phyloP scores from a whole-genome alignment of 1,140 invertebrate genomes.

The Drosophila tani region DNA sequence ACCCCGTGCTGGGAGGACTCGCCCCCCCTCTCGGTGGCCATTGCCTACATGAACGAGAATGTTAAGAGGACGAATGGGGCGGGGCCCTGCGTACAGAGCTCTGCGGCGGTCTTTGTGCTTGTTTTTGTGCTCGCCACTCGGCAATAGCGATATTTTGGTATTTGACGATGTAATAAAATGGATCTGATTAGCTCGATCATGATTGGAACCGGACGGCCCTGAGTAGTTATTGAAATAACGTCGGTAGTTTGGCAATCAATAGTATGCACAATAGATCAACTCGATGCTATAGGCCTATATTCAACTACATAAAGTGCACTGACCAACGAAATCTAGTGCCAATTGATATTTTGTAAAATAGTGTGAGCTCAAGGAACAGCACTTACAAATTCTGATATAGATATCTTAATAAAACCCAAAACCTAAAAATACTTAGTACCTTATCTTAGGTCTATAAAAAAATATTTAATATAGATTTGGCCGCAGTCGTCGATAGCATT shows the following conservation, averaged over 20 bases:
- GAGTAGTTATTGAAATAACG: neutral
- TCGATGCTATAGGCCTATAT: neutral
- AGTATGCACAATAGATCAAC: too few species aligned
- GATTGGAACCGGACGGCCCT: neutral
- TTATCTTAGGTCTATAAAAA: neutral
- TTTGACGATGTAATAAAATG: constrained; percentile 43
- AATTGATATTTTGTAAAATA: constrained; percentile 12
- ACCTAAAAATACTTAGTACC: too few species aligned
- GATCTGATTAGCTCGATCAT: constrained; percentile 9
- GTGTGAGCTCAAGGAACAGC: too few species aligned
- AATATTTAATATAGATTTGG: neutral
- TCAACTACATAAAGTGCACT: neutral
- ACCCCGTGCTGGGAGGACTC: neutral
- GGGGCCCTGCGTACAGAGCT: neutral
- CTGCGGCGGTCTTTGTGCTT: constrained; percentile 7
- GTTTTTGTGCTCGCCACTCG: constrained; percentile 10
- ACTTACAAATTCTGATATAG: neutral
- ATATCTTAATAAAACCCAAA: constrained; percentile 2
- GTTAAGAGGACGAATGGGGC: neutral
- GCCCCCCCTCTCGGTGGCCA: constrained; percentile 29
- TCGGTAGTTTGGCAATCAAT: neutral
- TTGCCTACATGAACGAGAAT: constrained; percentile 37
- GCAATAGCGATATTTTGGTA: constrained; percentile 29
- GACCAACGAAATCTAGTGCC: neutral
- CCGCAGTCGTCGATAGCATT: neutral